Base-by-base conservation (phyloP, 2,113 vertebrate species). In the Conger conger region DNA sequence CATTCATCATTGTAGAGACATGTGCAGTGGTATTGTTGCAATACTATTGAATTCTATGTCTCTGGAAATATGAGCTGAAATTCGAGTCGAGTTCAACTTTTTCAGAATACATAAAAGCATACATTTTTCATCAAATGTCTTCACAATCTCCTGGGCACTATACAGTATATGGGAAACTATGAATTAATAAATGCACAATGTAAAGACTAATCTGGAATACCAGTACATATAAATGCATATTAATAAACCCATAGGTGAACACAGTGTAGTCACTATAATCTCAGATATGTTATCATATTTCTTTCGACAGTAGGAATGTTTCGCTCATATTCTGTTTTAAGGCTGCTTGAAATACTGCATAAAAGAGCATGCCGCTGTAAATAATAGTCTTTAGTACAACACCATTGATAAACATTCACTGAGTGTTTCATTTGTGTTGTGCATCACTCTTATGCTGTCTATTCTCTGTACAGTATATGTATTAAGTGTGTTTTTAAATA, bases 391-490 rank as follows among this genome's bases (percentile, higher is more conserved):
- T 78, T 38, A 37, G 0, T 78, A 35, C 91, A 89, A 90, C 80
- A 86, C 84, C 87, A 87, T 84, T 86, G 88, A 60, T 85, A 87
- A 81, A 91, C 45, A 87, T 82, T 84, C 38, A 4, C 37, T 82
- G 83, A 86, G 90, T 89, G 89, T 84, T 76, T 90, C 87, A 89
- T 89, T 84, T 81, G 85, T 89, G 86, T 84, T 89, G 85, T 37
- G 76, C 36, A 20, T 78, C 18, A 23, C 30, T 36, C 16, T 42
- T 79, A 54, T 50, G 27, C 53, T 40, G 17, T 57, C 17, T 36
- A 63, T 78, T 54, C 50, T 84, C 86, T 83, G 68, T 86, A 73
- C 38, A 27, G 87, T 77, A n/a, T 85, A 86, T 84, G 85, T 86
- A 91, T 84, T 63, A 82, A 50, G 76, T 83, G 85, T 88, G 86